A percentile compares a stretch with the other conserved stretches of the same genome.
Evolutionary conservation across 2,888 invertebrate genomes (phyloP).

Genomic region (Rhopalosiphum nymphaeae): DNA sequence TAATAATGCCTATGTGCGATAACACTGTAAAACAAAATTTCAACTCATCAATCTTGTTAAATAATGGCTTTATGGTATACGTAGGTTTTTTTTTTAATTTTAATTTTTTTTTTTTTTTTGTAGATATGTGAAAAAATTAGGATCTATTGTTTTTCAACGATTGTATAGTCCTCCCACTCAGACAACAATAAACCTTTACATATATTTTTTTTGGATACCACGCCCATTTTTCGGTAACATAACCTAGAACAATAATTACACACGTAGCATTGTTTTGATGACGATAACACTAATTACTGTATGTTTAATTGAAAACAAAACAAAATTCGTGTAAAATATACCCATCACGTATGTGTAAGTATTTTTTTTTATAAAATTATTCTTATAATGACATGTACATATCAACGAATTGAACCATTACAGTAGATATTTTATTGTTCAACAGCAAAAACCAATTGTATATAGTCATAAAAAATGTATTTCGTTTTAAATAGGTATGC

Average conservation of each 20-base stretch:
- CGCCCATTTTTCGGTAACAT: slow-evolving; percentile 39
- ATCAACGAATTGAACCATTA: neutral
- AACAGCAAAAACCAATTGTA: neutral
- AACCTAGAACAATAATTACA: slow-evolving; percentile 47
- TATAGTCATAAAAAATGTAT: neutral
- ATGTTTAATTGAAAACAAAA: slow-evolving; percentile 21
- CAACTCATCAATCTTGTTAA: neutral
- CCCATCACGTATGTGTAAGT: neutral
- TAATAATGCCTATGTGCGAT: neutral
- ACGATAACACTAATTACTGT: slow-evolving; percentile 26
- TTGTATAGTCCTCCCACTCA: neutral
- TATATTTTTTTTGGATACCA: neutral
- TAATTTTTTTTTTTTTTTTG: neutral
- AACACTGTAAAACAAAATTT: neutral
- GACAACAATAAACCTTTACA: slow-evolving; percentile 19
- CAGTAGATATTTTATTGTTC: neutral
- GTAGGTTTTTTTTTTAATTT: neutral
- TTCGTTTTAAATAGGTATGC: neutral
- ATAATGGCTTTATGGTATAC: neutral
- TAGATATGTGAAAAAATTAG: slow-evolving; percentile 15
- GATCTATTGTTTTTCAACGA: slow-evolving; percentile 19
- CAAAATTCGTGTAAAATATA: neutral
- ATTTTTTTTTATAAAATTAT: neutral
- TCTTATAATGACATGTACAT: neutral
- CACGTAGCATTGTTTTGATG: neutral